Evolutionary conservation across 2,797 vertebrate species (phyloP).

Genomic region (Poeciliopsis infans): DNA sequence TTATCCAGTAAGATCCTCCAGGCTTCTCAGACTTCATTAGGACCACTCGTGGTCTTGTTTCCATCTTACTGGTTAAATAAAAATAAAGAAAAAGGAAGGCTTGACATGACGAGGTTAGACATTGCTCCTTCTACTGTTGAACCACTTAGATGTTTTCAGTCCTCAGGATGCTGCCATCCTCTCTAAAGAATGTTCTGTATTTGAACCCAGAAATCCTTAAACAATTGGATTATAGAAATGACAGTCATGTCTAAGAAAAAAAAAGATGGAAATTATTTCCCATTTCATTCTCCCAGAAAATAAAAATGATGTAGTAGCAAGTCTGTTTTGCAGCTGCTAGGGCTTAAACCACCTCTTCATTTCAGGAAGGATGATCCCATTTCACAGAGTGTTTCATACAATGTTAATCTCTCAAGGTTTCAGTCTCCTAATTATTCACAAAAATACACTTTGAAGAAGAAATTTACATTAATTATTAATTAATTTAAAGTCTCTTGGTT

Average conservation of each 20-base stretch:
- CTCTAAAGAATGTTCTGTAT: neutral
- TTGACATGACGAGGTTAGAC: constrained; percentile 31
- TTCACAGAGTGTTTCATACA: neutral
- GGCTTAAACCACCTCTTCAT: neutral
- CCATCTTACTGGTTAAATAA: neutral
- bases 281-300: neutral
- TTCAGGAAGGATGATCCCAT: neutral
- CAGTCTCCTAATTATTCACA: neutral
- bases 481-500: neutral
- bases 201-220: neutral
- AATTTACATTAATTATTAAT: neutral
- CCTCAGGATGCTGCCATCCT: constrained; percentile 27
- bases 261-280: neutral
- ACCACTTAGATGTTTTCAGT: constrained; percentile 57
- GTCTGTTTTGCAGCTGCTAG: neutral
- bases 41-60: neutral
- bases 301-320: neutral
- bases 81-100: constrained; percentile 40
- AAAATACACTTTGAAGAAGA: neutral
- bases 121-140: constrained; percentile 55
- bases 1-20: neutral
- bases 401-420: neutral
- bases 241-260: neutral
- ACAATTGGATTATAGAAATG: neutral
- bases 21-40: neutral